Percentiles rank a stretch among this genome's conserved stretches.
Evolutionary conservation across 2,888 invertebrate species (phyloP).

Genomic region (Drosophila koepferae): DNA sequence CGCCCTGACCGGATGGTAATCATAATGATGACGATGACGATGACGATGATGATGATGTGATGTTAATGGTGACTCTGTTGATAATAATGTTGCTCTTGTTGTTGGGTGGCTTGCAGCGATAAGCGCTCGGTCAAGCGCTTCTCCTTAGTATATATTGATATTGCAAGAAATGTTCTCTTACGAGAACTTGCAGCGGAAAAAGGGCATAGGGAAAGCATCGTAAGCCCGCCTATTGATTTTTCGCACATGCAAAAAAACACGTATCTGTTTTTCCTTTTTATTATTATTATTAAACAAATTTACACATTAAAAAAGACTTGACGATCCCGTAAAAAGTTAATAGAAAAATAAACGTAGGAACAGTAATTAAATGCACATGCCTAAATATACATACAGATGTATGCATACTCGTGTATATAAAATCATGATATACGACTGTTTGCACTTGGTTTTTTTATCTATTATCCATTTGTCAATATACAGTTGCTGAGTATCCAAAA

Average conservation of each 20-base stretch:
- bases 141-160: slow-evolving; percentile 57
- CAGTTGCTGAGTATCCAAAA: slow-evolving; percentile 55
- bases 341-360: slow-evolving; percentile 41
- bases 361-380: slow-evolving; percentile 68
- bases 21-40: slow-evolving; percentile 7
- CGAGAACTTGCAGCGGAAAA: not conserved
- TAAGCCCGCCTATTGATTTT: slow-evolving; percentile 57
- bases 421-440: slow-evolving; percentile 10
- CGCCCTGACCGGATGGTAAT: slow-evolving; percentile 56
- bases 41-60: not conserved
- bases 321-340: slow-evolving; percentile 26
- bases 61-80: slow-evolving; percentile 1
- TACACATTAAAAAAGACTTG: slow-evolving; percentile 36
- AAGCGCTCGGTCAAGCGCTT: not conserved
- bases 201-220: not conserved
- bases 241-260: slow-evolving; percentile 11
- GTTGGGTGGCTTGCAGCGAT: slow-evolving; percentile 8
- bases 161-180: slow-evolving; percentile 43
- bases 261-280: not conserved
- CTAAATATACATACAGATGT: slow-evolving; percentile 28
- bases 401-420: not conserved
- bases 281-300: slow-evolving; percentile 39
- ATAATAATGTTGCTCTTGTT: slow-evolving; percentile 13
- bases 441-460: not conserved
- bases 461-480: slow-evolving; percentile 34